A percentile compares a stretch with the other conserved stretches of the same genome.
Conservation (phyloP, 2,888 invertebrate genomes). For the Noctua comes region DNA sequence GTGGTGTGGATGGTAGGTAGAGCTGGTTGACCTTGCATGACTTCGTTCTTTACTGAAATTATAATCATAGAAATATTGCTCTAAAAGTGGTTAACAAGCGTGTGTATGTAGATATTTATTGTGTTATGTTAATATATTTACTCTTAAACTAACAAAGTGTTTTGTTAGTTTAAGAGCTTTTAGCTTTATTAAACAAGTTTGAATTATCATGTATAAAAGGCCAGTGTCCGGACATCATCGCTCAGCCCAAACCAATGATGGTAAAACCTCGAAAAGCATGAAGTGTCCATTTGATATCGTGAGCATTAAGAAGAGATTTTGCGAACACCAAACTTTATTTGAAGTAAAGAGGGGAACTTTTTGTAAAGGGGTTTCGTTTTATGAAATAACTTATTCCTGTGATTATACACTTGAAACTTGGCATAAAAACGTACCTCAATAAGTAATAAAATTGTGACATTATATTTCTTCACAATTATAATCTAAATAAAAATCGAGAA, state of each 20-base stretch:
- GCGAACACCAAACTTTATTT: not conserved
- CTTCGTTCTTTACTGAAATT: slow-evolving; percentile 18
- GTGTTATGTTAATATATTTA: not conserved
- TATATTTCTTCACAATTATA: too few species aligned
- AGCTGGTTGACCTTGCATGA: not conserved
- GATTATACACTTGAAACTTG: not conserved
- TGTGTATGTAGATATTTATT: not conserved
- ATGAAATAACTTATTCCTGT: too few species aligned
- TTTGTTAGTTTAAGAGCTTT: too few species aligned
- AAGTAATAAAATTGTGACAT: not conserved
- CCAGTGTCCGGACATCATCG: too few species aligned
- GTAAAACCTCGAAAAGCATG: too few species aligned
- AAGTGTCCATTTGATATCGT: too few species aligned
- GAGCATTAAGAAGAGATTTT: not conserved
- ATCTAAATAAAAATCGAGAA: not conserved
- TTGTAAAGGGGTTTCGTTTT: not conserved
- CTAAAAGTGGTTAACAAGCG: not conserved
- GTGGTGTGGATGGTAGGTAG: not conserved
- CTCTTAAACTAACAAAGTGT: not conserved
- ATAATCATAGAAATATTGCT: not conserved
- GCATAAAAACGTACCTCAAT: not conserved
- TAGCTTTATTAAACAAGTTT: not conserved
- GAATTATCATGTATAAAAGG: not conserved
- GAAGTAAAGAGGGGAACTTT: too few species aligned
- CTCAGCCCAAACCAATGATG: too few species aligned